Conservation (phyloP, 2,797 vertebrate genomes). For the Acrossocheilus wenchowensis region DNA sequence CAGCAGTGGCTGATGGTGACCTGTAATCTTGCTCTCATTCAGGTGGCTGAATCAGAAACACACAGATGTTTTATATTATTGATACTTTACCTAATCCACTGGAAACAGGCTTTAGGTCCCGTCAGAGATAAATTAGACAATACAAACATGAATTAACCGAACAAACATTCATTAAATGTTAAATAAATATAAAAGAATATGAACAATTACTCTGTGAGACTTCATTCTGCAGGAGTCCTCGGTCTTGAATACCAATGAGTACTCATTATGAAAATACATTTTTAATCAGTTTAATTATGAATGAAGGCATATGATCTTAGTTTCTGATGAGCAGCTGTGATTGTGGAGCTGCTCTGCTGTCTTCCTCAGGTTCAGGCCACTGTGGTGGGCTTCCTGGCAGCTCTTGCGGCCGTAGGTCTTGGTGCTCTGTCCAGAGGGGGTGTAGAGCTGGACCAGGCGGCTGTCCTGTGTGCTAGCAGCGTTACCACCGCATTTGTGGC, state of each 20-base stretch:
- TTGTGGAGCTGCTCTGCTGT: not conserved
- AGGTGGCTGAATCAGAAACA: conserved; percentile 78
- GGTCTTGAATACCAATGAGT: conserved; percentile 28
- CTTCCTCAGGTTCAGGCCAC: conserved; percentile 90
- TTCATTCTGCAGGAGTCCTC: conserved; percentile 1
- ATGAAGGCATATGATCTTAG: not conserved
- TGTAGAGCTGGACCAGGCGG: conserved; percentile 85
- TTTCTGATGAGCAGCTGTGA: conserved; percentile 30
- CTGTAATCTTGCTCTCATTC: conserved; percentile 95
- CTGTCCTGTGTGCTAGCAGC: conserved; percentile 92
- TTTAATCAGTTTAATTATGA: conserved; percentile 21
- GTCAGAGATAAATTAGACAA: not conserved
- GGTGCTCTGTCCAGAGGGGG: conserved; percentile 86
- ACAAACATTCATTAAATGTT: conserved; percentile 8
- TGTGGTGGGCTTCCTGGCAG: conserved; percentile 92
- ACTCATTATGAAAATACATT: conserved; percentile 11
- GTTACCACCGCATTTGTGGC: conserved; percentile 91
- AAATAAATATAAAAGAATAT: not conserved
- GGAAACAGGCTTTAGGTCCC: not conserved
- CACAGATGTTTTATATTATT: not conserved
- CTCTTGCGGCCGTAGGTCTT: conserved; percentile 86
- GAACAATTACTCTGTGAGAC: conserved; percentile 13
- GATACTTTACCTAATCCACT: not conserved
- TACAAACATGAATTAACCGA: conserved; percentile 17
- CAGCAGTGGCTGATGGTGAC: conserved; percentile 89